Evolutionary conservation across 2,113 vertebrate genomes (phyloP).

Genomic region (Labrus mixtus): DNA sequence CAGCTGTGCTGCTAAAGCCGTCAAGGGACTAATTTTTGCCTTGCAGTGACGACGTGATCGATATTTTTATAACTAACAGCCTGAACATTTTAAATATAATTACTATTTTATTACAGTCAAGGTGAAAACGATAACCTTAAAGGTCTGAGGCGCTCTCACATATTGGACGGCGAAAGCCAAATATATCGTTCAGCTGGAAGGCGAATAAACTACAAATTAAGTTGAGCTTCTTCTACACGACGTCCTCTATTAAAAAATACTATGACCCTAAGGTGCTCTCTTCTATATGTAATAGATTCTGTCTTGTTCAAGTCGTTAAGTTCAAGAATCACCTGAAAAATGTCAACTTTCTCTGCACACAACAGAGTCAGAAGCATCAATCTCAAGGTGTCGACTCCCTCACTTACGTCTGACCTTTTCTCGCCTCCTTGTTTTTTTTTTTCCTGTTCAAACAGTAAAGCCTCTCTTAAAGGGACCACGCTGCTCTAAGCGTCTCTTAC

Average conservation of each 20-base stretch:
- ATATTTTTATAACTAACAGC: neutral
- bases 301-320: neutral
- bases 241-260: neutral
- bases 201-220: neutral
- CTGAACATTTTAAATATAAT: neutral
- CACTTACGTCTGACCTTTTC: neutral
- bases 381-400: neutral
- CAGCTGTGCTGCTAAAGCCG: neutral
- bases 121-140: neutral
- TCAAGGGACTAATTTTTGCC: conserved; percentile 1
- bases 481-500: neutral
- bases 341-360: neutral
- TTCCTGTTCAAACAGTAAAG: neutral
- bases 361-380: neutral
- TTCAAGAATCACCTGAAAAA: conserved; percentile 9
- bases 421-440: neutral
- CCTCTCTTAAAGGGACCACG: neutral
- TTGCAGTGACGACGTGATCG: neutral
- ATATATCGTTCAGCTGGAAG: neutral
- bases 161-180: neutral
- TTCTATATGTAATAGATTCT: neutral
- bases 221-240: neutral
- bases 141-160: neutral
- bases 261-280: neutral
- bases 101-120: neutral